These are phyloP conservation scores for Graphium colonna DNA, from an alignment of 2,888 invertebrate genomes.

Conservation along the genomic window DNA sequence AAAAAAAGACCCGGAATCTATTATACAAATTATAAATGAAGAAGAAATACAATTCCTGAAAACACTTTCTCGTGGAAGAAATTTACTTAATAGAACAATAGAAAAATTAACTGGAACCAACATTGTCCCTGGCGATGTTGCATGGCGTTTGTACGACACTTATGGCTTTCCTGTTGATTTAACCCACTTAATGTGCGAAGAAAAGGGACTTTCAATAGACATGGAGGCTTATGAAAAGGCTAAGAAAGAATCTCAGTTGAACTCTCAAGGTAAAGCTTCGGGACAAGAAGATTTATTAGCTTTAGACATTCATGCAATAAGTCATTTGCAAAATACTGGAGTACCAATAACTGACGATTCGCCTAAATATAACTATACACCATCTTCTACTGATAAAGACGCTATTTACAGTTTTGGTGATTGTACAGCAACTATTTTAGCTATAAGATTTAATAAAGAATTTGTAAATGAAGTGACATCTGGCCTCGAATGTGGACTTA, in stretches of 20 bases:
- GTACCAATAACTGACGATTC: constrained; percentile 93
- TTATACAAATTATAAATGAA: constrained; percentile 97
- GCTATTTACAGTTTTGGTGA: constrained; percentile 88
- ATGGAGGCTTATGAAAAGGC: constrained; percentile 95
- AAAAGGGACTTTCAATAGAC: constrained; percentile 93
- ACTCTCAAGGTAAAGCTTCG: constrained; percentile 92
- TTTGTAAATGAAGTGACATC: constrained; percentile 91
- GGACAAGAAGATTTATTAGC: constrained; percentile 91
- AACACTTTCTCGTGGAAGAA: constrained; percentile 94
- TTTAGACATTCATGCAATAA: constrained; percentile 97
- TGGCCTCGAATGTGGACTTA: constrained; percentile 94
- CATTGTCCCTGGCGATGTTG: constrained; percentile 95
- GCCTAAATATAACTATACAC: constrained; percentile 93
- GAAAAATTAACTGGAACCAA: constrained; percentile 86
- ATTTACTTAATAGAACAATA: constrained; percentile 94
- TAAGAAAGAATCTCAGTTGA: constrained; percentile 92
- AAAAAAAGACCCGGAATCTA: constrained; percentile 92
- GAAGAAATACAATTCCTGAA: constrained; percentile 99
- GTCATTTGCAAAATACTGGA: constrained; percentile 88
- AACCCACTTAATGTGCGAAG: constrained; percentile 98
- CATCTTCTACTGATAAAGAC: constrained; percentile 81
- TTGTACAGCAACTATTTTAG: constrained; percentile 89
- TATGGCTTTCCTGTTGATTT: constrained; percentile 99
- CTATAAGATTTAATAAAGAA: constrained; percentile 87
- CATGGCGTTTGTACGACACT: constrained; percentile 99